These are phyloP conservation scores for Lamprotornis superbus DNA, from an alignment of 2,113 vertebrate genomes.

Conservation along the genomic window DNA sequence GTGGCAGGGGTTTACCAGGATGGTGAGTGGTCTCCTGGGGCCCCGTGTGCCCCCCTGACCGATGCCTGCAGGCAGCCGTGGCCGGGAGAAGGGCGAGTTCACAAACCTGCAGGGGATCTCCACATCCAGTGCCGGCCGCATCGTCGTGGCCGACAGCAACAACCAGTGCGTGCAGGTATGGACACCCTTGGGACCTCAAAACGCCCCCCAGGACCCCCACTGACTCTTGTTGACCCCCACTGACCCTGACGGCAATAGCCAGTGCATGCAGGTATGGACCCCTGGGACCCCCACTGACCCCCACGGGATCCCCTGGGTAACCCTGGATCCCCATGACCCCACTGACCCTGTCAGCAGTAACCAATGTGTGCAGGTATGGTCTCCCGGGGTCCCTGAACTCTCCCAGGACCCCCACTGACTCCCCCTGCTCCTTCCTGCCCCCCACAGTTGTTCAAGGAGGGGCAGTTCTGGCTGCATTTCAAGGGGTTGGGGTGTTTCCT, in stretches of 20 bases:
- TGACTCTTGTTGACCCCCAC: neutral
- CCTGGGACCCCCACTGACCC: neutral
- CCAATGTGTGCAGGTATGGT: neutral
- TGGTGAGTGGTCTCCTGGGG: neutral
- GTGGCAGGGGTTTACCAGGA: neutral
- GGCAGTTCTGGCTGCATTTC: neutral
- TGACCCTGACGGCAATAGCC: neutral
- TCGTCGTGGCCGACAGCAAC: constrained; percentile 96
- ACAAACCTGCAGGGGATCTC: constrained; percentile 96
- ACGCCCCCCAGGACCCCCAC: neutral
- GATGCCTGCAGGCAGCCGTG: constrained; percentile 80
- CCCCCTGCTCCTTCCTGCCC: neutral
- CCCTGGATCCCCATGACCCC: neutral
- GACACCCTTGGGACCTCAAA: neutral
- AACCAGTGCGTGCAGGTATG: constrained; percentile 96
- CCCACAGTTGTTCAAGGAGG: neutral
- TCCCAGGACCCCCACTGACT: neutral
- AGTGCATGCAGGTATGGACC: neutral
- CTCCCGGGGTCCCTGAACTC: neutral
- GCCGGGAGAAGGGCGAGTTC: constrained; percentile 93
- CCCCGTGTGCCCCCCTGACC: neutral
- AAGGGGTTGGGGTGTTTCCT: neutral
- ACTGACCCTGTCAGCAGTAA: neutral
- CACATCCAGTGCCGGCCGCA: constrained; percentile 85
- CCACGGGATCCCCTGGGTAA: rapidly evolving